Base-by-base conservation (phyloP, 2,888 invertebrate genomes). In the Eurois occulta region DNA sequence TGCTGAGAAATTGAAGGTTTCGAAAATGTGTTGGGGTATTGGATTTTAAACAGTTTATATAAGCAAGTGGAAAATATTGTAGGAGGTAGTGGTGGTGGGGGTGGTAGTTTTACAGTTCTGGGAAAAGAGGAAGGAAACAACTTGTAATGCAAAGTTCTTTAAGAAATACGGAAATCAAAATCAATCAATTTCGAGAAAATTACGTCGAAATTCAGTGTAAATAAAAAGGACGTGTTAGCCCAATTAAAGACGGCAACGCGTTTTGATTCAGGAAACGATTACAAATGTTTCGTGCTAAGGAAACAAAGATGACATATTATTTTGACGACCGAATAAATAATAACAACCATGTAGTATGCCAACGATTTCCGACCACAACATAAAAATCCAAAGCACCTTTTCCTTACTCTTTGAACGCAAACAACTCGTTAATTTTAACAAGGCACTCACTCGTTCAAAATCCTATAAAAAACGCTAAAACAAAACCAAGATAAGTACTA, bases 341-440 rank as follows among this genome's bases (percentile, higher is more conserved):
- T 35, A 66, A 60, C 21, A 60, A 60, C 8, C 52, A 38, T 52
- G 43, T 67, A 60, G 66, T 60, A 67, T 67, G 66, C 46, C 43
- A 38, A 52, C 67, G 13, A 46, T 46, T 80, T 79, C 67, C 60
- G n/a, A 16, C 11, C 46, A 41, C 48, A 16, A 46, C 35, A 77
- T 77, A 48, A 41, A 62, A 60, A 18, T 62, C 5, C 52, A 46
- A 55, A 74, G 67, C 46, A 41, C 65, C 38, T 18, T 78, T 43
- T 13, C 38, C 38, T 46, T 67, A 55, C 41, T 28, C 46, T 62
- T 62, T 46, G 58, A 75, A 76, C 62, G 81, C 76, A 81, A 67
- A 81, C 52, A 77, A 67, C 60, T 77, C 80, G 35, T 71, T 82
- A 60, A 76, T 77, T 62, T 80, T 77, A 77, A 77, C 62, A 55